A percentile compares a stretch with the other conserved stretches of the same genome.
These are phyloP conservation scores for Campoplex capitator DNA, from an alignment of 2,888 invertebrate genomes.

Conservation along the genomic window DNA sequence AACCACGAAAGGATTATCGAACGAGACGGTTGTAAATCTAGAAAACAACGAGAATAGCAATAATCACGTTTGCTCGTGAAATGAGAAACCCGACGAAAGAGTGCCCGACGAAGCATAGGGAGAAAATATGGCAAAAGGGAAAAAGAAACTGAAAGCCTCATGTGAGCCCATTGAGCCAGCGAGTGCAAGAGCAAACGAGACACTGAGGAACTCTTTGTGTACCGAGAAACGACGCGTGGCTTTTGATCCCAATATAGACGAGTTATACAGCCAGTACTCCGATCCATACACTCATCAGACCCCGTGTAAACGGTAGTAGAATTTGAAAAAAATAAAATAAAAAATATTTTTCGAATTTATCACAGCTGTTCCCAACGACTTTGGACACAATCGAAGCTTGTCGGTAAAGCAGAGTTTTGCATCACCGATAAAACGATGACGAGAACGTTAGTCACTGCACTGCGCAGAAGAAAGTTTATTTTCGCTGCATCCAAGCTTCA, in stretches of 20 bases:
- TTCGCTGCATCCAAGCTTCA: slow-evolving; percentile 26
- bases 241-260: slow-evolving; percentile 71
- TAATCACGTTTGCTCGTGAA: slow-evolving; percentile 52
- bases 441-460: slow-evolving; percentile 17
- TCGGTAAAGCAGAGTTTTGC: slow-evolving; percentile 68
- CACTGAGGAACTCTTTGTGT: slow-evolving; percentile 60
- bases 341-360: slow-evolving; percentile 70
- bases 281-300: slow-evolving; percentile 15
- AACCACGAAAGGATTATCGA: slow-evolving; percentile 40
- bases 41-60: slow-evolving; percentile 66
- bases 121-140: slow-evolving; percentile 14
- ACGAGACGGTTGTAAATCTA: slow-evolving; percentile 63
- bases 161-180: slow-evolving; percentile 26
- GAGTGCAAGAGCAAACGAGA: slow-evolving; percentile 41
- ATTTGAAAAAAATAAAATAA: slow-evolving; percentile 63
- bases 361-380: slow-evolving; percentile 73
- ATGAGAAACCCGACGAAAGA: slow-evolving; percentile 4
- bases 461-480: slow-evolving; percentile 57
- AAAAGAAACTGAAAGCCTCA: slow-evolving; percentile 36
- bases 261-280: background rate
- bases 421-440: slow-evolving; percentile 71
- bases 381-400: slow-evolving; percentile 74
- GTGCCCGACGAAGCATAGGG: background rate
- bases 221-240: slow-evolving; percentile 54
- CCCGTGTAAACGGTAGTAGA: slow-evolving; percentile 23